Conservation (phyloP, 2,888 invertebrate genomes). For the Epinotia bilunana region DNA sequence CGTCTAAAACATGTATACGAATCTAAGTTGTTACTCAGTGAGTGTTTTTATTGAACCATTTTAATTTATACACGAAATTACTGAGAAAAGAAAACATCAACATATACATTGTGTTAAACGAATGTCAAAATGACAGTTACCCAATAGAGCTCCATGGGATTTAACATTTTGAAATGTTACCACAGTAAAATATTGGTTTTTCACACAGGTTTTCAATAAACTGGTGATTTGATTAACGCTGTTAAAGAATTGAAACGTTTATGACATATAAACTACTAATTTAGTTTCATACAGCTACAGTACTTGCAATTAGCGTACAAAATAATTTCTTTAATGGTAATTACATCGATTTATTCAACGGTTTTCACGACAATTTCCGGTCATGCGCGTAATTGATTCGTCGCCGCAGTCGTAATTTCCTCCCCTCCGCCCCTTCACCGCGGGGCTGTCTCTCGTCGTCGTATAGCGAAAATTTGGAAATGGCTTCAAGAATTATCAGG, state of each 20-base stretch:
- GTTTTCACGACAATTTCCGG: constrained; percentile 71
- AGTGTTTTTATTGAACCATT: not conserved
- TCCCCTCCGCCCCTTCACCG: constrained; percentile 68
- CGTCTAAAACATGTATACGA: not conserved
- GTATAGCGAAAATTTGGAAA: constrained; percentile 75
- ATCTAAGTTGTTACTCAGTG: not conserved
- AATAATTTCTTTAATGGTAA: not conserved
- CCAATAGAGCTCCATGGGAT: too few species aligned
- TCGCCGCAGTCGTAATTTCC: constrained; percentile 69
- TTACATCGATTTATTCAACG: constrained; percentile 29
- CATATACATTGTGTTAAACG: constrained; percentile 1
- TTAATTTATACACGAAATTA: not conserved
- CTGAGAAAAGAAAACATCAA: not conserved
- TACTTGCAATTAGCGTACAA: not conserved
- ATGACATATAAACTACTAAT: not conserved
- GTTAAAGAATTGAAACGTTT: not conserved
- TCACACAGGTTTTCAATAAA: not conserved
- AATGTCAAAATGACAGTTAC: not conserved
- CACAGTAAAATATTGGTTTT: not conserved
- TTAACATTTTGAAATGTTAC: constrained; percentile 10
- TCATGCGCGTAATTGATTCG: constrained; percentile 74
- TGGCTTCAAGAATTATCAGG: constrained; percentile 83
- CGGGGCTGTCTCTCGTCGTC: constrained; percentile 71
- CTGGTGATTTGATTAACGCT: not conserved
- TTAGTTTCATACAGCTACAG: not conserved